Evolutionary conservation across 2,888 invertebrate genomes (phyloP).

Genomic region (Philereme transversata): DNA sequence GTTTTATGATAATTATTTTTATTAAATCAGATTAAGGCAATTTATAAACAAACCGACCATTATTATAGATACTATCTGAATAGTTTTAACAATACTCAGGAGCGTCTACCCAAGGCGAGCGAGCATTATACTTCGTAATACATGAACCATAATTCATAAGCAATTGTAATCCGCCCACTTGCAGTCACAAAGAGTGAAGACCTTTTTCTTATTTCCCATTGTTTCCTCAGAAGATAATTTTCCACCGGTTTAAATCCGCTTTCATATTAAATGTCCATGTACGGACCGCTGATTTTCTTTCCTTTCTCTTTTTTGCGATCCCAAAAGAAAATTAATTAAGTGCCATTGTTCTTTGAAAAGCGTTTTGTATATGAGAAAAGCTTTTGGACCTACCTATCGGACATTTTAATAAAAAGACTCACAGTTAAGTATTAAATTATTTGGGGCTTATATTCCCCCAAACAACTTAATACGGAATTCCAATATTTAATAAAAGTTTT

Average conservation of each 20-base stretch:
- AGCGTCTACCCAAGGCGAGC: no score
- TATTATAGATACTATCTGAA: no score
- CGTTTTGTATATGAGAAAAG: conserved; percentile 58
- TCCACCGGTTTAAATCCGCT: conserved; percentile 63
- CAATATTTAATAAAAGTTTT: no score
- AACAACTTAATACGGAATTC: no score
- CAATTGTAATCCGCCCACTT: conserved; percentile 4
- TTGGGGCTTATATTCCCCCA: no score
- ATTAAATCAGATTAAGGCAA: no score
- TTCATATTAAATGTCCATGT: conserved; percentile 60
- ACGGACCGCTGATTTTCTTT: conserved; percentile 59
- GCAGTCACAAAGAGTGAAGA: conserved; percentile 27
- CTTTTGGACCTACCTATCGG: conserved; percentile 37
- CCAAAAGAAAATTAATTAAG: conserved; percentile 78
- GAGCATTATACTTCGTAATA: no score
- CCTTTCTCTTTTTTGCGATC: conserved; percentile 60
- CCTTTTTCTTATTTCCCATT: conserved; percentile 39
- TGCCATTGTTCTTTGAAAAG: conserved; percentile 63
- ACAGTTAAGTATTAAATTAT: neutral
- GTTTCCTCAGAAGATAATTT: conserved; percentile 45
- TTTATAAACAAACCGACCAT: no score
- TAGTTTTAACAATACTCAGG: no score
- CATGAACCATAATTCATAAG: neutral
- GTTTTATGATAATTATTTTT: no score
- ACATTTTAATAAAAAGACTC: neutral